phyloP scores from a whole-genome alignment of 2,113 vertebrate species.

The Toxotes jaculatrix region DNA sequence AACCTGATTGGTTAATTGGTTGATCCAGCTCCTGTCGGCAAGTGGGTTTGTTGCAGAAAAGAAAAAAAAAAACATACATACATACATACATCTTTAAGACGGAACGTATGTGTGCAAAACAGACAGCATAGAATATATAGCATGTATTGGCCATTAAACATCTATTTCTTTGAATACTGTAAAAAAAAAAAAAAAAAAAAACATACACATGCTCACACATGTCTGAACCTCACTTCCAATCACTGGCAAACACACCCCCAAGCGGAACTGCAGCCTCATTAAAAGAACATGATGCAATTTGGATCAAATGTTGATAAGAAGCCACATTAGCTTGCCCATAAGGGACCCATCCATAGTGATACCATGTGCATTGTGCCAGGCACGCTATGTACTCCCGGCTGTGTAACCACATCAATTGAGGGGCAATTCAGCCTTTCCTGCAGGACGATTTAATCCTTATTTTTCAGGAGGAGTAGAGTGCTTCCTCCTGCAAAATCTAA shows the following conservation, averaged over 20 bases:
- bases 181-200: constrained; percentile 2
- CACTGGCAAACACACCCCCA: constrained; percentile 24
- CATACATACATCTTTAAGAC: background rate
- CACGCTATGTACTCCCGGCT: constrained; percentile 40
- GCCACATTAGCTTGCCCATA: constrained; percentile 68
- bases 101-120: background rate
- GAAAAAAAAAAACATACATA: background rate
- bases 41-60: background rate
- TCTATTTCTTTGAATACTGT: background rate
- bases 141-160: background rate
- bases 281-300: constrained; percentile 80
- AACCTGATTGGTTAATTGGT: background rate
- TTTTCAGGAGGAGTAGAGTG: constrained; percentile 66
- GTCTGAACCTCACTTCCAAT: constrained; percentile 34
- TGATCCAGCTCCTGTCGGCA: background rate
- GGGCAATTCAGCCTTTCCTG: constrained; percentile 69
- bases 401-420: constrained; percentile 68
- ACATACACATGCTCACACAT: background rate
- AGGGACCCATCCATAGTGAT: constrained; percentile 59
- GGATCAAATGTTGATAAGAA: constrained; percentile 79
- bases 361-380: constrained; percentile 47
- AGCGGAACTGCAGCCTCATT: constrained; percentile 71
- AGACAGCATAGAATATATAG: background rate
- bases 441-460: constrained; percentile 72
- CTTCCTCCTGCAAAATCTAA: constrained; percentile 76